Evolutionary conservation across 2,797 vertebrate genomes (phyloP).

Genomic region (Lemur catta): DNA sequence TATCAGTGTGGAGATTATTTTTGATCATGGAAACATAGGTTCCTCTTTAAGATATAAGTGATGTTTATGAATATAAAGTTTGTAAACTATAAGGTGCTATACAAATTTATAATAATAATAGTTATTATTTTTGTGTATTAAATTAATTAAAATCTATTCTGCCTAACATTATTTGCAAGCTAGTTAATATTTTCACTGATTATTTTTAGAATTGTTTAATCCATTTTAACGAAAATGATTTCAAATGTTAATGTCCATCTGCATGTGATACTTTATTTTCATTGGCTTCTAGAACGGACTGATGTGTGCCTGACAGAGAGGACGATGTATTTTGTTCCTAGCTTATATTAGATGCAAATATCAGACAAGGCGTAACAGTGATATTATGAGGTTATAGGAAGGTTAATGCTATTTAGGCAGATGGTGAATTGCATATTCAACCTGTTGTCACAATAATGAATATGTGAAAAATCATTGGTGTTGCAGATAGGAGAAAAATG

Average conservation of each 20-base stretch:
- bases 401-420: constrained; percentile 84
- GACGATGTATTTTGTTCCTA: constrained; percentile 17
- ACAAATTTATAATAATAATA: background rate
- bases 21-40: background rate
- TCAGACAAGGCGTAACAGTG: constrained; percentile 70
- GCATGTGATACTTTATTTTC: constrained; percentile 1
- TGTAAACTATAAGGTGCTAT: background rate
- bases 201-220: constrained; percentile 41
- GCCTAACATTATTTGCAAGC: background rate
- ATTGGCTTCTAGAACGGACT: background rate
- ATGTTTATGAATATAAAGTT: background rate
- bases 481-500: constrained; percentile 75
- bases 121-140: background rate
- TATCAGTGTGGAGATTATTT: background rate
- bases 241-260: constrained; percentile 47
- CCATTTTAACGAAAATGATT: background rate
- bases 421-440: constrained; percentile 83
- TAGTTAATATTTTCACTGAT: background rate
- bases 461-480: constrained; percentile 64
- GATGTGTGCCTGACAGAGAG: background rate
- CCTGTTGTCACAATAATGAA: constrained; percentile 81
- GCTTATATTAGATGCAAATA: constrained; percentile 72
- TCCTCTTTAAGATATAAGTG: background rate
- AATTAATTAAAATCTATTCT: constrained; percentile 13
- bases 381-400: constrained; percentile 80